Conservation (phyloP, 1,140 invertebrate species). For the Capitella teleta region DNA sequence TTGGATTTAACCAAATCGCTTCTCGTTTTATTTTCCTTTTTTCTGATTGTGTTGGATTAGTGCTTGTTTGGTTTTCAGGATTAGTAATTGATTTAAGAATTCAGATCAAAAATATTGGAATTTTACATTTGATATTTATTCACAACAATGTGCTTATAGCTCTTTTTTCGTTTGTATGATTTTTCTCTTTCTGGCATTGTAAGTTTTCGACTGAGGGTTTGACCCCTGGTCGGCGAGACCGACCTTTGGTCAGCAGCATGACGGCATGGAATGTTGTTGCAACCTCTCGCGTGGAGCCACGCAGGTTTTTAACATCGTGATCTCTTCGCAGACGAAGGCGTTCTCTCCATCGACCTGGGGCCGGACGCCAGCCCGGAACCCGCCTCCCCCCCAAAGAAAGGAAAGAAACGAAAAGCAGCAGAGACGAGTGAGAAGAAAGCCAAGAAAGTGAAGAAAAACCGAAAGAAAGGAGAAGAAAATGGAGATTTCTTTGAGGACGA, state of each 20-base stretch:
- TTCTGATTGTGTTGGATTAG: too few relatives aligned
- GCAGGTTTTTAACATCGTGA: background rate
- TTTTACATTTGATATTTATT: too few relatives aligned
- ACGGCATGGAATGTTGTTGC: background rate
- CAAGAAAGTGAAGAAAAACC: constrained; percentile 6
- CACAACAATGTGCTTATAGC: too few relatives aligned
- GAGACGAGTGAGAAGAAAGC: constrained; percentile 6
- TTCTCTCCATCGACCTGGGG: background rate
- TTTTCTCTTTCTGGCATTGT: too few relatives aligned
- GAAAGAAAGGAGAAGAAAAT: background rate
- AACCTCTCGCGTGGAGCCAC: background rate
- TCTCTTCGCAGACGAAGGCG: constrained; percentile 2
- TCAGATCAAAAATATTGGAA: too few relatives aligned
- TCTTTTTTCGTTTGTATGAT: too few relatives aligned
- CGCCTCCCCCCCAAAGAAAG: background rate
- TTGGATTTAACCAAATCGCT: too few relatives aligned
- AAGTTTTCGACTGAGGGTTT: background rate
- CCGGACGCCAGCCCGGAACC: background rate
- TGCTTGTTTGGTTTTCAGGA: too few relatives aligned
- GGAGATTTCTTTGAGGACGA: background rate
- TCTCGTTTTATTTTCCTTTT: too few relatives aligned
- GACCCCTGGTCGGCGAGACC: background rate
- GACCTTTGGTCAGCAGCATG: background rate
- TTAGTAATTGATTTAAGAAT: too few relatives aligned
- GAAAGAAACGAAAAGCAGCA: constrained; percentile 6